These are phyloP conservation scores for Pelecanoides urinatrix DNA, from an alignment of 2,113 vertebrate species.

Conservation along the genomic window DNA sequence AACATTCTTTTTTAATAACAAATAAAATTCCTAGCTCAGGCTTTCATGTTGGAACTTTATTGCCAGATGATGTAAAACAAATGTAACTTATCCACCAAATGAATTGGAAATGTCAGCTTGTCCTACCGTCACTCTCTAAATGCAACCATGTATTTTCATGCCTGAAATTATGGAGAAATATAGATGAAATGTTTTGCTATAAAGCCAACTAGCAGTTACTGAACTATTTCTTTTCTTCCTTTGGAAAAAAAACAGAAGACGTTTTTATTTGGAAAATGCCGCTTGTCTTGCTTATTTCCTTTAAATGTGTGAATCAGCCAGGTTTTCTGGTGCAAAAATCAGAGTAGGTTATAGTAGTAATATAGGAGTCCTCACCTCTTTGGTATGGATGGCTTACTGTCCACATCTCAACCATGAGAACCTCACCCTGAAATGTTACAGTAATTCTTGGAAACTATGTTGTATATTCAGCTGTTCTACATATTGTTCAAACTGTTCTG, in stretches of 20 bases:
- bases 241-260: rapidly evolving
- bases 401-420: not conserved
- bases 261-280: not conserved
- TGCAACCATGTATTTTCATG: not conserved
- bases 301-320: not conserved
- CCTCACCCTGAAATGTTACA: constrained; percentile 6
- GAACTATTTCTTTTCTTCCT: not conserved
- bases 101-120: not conserved
- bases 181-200: not conserved
- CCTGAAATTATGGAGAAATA: not conserved
- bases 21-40: not conserved
- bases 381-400: not conserved
- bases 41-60: constrained; percentile 22
- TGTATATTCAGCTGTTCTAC: constrained; percentile 55
- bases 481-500: constrained; percentile 27
- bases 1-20: constrained; percentile 13
- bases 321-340: not conserved
- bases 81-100: constrained; percentile 3
- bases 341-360: not conserved
- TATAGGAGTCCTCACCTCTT: not conserved
- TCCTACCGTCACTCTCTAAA: not conserved
- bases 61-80: constrained; percentile 44
- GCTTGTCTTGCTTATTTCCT: not conserved
- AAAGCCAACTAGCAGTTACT: not conserved
- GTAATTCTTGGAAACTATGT: constrained; percentile 35